A percentile compares a stretch with the other conserved stretches of the same genome.
phyloP scores from a whole-genome alignment of 2,797 vertebrate species.

The Rallus crepitans region DNA sequence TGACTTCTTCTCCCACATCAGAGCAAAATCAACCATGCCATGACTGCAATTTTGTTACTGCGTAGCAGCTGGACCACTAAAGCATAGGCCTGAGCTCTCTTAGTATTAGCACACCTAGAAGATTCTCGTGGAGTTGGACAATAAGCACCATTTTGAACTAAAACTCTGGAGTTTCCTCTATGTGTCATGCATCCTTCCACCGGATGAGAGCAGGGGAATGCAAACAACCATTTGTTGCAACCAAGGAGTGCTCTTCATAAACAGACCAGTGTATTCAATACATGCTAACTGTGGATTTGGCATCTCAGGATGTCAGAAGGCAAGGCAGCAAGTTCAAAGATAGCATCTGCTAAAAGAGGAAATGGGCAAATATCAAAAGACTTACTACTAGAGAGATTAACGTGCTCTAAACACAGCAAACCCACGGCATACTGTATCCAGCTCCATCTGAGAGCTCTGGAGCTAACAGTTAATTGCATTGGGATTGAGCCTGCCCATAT shows the following conservation, averaged over 20 bases:
- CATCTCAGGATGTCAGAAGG: neutral
- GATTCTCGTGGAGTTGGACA: neutral
- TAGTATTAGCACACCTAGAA: neutral
- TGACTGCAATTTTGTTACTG: neutral
- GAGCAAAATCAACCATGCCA: neutral
- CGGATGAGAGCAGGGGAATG: neutral
- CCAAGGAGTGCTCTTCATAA: neutral
- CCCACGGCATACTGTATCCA: neutral
- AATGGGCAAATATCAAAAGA: neutral
- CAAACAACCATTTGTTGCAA: neutral
- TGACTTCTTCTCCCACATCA: neutral
- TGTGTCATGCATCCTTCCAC: neutral
- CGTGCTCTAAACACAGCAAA: neutral
- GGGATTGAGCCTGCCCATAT: conserved; percentile 10
- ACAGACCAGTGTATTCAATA: neutral
- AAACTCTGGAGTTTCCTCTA: neutral
- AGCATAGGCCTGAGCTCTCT: neutral
- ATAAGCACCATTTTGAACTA: neutral
- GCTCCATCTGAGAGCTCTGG: conserved; percentile 11
- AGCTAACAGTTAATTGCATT: conserved; percentile 1
- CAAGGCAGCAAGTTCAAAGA: neutral
- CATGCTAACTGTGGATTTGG: neutral
- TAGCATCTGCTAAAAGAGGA: neutral
- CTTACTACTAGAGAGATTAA: neutral
- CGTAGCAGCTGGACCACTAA: neutral